Conservation (phyloP, 2,113 vertebrate genomes). For the Charadrius vociferus region DNA sequence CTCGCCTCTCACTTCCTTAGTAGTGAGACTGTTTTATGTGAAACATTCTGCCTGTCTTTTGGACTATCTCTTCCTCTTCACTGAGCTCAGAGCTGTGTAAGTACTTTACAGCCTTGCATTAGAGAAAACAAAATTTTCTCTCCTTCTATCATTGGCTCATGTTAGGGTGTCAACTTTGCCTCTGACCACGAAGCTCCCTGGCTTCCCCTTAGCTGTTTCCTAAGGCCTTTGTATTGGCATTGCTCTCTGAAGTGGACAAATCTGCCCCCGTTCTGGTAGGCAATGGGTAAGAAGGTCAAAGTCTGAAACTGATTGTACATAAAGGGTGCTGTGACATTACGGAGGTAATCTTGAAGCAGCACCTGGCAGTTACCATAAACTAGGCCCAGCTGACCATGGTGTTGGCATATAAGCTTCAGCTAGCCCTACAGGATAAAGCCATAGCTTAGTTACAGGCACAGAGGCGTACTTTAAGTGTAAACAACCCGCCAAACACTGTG, state of each 20-base stretch:
- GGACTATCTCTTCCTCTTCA: conserved; percentile 9
- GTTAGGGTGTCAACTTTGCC: conserved; percentile 16
- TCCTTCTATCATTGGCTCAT: neutral
- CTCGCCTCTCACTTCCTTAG: conserved; percentile 43
- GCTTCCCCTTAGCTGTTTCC: neutral
- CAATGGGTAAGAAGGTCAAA: neutral
- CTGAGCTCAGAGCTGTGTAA: conserved; percentile 21
- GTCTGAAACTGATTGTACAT: neutral
- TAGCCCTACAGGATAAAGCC: neutral
- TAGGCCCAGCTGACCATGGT: neutral
- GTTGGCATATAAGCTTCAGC: neutral
- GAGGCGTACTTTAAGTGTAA: neutral
- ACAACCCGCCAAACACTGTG: neutral
- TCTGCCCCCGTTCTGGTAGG: neutral
- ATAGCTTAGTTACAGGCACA: neutral
- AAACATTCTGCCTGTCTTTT: conserved; percentile 19
- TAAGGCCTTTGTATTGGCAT: neutral
- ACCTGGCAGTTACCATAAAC: neutral
- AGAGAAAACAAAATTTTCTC: conserved; percentile 38
- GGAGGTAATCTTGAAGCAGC: neutral
- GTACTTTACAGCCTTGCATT: conserved; percentile 50
- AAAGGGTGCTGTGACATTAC: neutral
- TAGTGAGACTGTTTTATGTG: conserved; percentile 24
- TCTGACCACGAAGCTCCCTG: neutral
- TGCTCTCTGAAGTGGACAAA: neutral